Conservation (phyloP, 2,797 vertebrate species). For the Masticophis lateralis region DNA sequence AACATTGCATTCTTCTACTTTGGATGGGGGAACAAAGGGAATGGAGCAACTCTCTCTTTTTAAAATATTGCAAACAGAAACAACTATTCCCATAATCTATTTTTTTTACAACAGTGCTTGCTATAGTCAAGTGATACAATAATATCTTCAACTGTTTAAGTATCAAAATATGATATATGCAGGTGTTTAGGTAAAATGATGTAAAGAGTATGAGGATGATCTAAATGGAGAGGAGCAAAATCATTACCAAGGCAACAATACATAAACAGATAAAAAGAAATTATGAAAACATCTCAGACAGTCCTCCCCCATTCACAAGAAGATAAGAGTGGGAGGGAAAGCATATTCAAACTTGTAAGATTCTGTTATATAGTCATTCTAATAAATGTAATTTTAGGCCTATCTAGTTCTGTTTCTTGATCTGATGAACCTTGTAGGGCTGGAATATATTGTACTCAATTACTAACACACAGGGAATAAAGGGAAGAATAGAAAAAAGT, state of each 20-base stretch:
- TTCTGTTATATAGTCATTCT: too few species aligned
- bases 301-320: not conserved
- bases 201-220: not conserved
- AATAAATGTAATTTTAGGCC: not conserved
- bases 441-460: not conserved
- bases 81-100: not conserved
- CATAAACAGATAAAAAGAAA: not conserved
- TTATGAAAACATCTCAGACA: not conserved
- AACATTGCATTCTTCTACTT: not conserved
- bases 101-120: not conserved
- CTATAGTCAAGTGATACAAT: not conserved
- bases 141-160: not conserved
- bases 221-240: not conserved
- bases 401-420: not conserved
- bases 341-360: not conserved
- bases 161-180: not conserved
- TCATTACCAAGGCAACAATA: not conserved
- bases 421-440: not conserved
- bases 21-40: not conserved
- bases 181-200: not conserved
- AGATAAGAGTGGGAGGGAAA: not conserved
- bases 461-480: not conserved
- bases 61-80: not conserved
- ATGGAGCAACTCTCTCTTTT: not conserved
- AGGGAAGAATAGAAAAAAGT: not conserved